Evolutionary conservation across 2,113 vertebrate species (phyloP).

Genomic region (Motacilla tschutschensis): DNA sequence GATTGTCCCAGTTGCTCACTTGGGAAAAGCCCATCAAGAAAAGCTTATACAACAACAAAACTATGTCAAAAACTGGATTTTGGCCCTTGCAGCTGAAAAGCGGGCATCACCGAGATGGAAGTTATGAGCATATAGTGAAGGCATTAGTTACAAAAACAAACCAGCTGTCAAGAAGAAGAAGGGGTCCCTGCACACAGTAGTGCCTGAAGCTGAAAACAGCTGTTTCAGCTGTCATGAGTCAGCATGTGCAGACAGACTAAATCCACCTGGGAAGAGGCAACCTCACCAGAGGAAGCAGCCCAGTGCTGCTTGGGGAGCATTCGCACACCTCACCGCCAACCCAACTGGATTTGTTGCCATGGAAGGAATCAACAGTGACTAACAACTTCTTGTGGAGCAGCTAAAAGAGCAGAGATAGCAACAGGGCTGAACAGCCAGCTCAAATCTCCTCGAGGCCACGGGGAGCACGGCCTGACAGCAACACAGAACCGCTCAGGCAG

Average conservation of each 20-base stretch:
- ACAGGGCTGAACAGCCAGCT: slow-evolving; percentile 12
- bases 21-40: not conserved
- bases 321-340: slow-evolving; percentile 4
- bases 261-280: slow-evolving; percentile 65
- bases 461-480: slow-evolving; percentile 14
- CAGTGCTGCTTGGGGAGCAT: slow-evolving; percentile 41
- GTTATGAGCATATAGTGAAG: slow-evolving; percentile 57
- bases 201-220: slow-evolving; percentile 67
- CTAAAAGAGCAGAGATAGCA: slow-evolving; percentile 37
- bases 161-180: slow-evolving; percentile 65
- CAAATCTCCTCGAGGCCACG: not conserved
- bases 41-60: not conserved
- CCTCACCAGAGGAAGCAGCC: slow-evolving; percentile 58
- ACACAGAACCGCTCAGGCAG: not conserved
- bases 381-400: slow-evolving; percentile 27
- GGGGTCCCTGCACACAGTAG: slow-evolving; percentile 64
- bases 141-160: slow-evolving; percentile 64
- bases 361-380: slow-evolving; percentile 57
- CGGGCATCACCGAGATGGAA: slow-evolving; percentile 44
- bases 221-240: slow-evolving; percentile 64
- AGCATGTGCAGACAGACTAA: slow-evolving; percentile 66
- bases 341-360: slow-evolving; percentile 55
- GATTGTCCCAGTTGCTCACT: not conserved
- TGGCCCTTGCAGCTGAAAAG: slow-evolving; percentile 5
- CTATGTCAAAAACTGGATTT: not conserved